Percentiles rank a stretch among this genome's conserved stretches.
phyloP scores from a whole-genome alignment of 1,140 invertebrate species.

The Drosophila truncata region DNA sequence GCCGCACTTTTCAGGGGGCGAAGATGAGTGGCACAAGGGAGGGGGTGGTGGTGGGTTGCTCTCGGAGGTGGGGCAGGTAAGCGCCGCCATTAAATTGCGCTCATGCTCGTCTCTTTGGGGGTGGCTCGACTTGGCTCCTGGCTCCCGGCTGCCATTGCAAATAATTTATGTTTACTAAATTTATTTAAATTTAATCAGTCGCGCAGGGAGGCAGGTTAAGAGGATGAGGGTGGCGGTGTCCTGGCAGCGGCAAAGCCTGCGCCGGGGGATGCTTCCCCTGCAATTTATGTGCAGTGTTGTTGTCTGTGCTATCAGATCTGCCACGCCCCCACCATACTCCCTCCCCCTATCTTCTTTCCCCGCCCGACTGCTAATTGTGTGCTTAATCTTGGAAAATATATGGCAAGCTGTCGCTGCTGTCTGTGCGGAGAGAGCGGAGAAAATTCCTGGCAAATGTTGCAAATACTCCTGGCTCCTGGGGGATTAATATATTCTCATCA shows the following conservation, averaged over 20 bases:
- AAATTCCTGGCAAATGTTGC: slow-evolving; percentile 62
- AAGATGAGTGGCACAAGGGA: slow-evolving; percentile 8
- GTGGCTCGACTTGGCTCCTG: slow-evolving; percentile 13
- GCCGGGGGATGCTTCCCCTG: slow-evolving; percentile 65
- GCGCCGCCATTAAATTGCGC: slow-evolving; percentile 70
- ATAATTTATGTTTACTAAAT: slow-evolving; percentile 85
- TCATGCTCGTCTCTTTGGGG: slow-evolving; percentile 48
- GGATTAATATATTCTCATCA: slow-evolving; percentile 84
- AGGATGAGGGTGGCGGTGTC: slow-evolving; percentile 14
- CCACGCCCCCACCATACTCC: slow-evolving; percentile 47
- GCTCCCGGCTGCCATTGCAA: slow-evolving; percentile 64
- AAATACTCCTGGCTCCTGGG: slow-evolving; percentile 63
- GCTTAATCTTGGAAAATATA: slow-evolving; percentile 81
- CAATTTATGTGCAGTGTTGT: slow-evolving; percentile 81
- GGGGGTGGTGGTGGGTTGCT: slow-evolving; percentile 1
- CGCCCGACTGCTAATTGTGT: slow-evolving; percentile 74
- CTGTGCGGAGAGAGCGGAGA: slow-evolving; percentile 31
- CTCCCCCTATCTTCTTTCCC: slow-evolving; percentile 2
- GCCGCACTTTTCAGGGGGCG: slow-evolving; percentile 27
- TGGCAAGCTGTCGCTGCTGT: slow-evolving; percentile 61
- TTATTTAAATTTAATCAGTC: slow-evolving; percentile 85
- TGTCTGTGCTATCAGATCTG: slow-evolving; percentile 39
- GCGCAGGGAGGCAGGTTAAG: slow-evolving; percentile 27
- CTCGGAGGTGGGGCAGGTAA: slow-evolving; percentile 60
- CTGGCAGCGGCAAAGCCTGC: slow-evolving; percentile 10